Conservation (phyloP, 2,888 invertebrate genomes). For the Beris chalybata region DNA sequence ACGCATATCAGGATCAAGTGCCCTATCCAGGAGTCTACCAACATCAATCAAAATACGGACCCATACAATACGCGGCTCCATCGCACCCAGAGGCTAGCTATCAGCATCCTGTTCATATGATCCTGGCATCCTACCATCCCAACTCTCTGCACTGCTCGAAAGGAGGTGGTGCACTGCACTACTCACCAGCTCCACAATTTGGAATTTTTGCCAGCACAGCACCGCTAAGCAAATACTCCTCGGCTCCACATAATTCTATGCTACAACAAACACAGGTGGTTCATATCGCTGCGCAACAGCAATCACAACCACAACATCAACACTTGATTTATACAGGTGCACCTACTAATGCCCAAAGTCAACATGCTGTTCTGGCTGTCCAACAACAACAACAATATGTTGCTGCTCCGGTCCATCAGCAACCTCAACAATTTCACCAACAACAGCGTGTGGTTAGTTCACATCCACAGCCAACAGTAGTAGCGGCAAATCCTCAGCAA, state of each 20-base stretch:
- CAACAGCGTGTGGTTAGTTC: too few relatives aligned
- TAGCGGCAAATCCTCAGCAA: not conserved
- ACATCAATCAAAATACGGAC: constrained; percentile 11
- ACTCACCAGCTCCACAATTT: not conserved
- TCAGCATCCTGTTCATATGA: constrained; percentile 21
- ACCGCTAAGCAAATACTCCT: constrained; percentile 3
- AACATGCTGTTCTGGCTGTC: too few relatives aligned
- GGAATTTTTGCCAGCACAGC: not conserved
- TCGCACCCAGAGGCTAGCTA: not conserved
- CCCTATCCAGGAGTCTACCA: constrained; percentile 23
- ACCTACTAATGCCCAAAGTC: too few relatives aligned
- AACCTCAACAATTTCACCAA: too few relatives aligned
- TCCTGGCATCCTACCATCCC: not conserved
- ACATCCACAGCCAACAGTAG: not conserved
- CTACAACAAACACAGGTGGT: not conserved
- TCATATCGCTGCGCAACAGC: not conserved
- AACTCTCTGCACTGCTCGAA: not conserved
- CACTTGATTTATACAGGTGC: too few relatives aligned
- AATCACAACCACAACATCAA: not conserved
- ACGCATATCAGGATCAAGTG: constrained; percentile 3
- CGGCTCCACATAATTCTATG: constrained; percentile 7
- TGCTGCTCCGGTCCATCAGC: too few relatives aligned
- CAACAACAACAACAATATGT: too few relatives aligned
- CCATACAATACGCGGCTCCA: constrained; percentile 14
- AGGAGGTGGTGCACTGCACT: not conserved